phyloP scores from a whole-genome alignment of 2,888 invertebrate species.

The Macrosiphum euphorbiae region DNA sequence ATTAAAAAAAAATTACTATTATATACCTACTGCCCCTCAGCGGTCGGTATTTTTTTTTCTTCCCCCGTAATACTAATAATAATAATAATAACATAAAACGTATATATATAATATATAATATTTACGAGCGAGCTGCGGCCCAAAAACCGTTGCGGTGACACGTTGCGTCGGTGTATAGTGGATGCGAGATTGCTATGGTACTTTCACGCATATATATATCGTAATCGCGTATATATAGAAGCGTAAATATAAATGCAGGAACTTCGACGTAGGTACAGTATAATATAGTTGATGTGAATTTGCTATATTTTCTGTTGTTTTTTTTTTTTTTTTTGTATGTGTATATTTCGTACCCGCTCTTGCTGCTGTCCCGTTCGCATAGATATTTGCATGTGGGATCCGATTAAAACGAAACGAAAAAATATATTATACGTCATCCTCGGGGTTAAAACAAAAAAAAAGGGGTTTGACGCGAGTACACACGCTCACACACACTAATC shows the following conservation, averaged over 20 bases:
- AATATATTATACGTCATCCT: background rate
- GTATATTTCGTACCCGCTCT: background rate
- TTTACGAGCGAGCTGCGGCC: background rate
- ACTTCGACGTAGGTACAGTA: background rate
- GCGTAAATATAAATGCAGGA: background rate
- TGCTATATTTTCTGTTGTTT: background rate
- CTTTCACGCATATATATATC: background rate
- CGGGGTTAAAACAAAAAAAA: conserved; percentile 59
- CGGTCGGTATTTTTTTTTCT: background rate
- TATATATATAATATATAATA: background rate
- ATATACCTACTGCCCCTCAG: background rate
- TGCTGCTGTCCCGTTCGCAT: too few species aligned
- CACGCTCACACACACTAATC: conserved; percentile 36
- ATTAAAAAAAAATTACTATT: conserved; percentile 51
- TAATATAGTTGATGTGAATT: background rate
- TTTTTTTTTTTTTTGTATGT: background rate
- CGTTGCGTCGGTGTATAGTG: background rate
- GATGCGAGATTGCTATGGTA: background rate
- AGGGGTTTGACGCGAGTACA: conserved; percentile 23
- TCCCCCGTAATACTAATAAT: background rate
- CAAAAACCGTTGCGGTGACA: background rate
- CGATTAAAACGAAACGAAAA: conserved; percentile 49
- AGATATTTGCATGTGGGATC: conserved; percentile 46
- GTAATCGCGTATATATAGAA: background rate
- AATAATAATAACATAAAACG: conserved; percentile 12